Evolutionary conservation across 2,797 vertebrate species (phyloP), one percentile per base, ranked within the genome.

Genomic region (Linurgus olivaceus): DNA sequence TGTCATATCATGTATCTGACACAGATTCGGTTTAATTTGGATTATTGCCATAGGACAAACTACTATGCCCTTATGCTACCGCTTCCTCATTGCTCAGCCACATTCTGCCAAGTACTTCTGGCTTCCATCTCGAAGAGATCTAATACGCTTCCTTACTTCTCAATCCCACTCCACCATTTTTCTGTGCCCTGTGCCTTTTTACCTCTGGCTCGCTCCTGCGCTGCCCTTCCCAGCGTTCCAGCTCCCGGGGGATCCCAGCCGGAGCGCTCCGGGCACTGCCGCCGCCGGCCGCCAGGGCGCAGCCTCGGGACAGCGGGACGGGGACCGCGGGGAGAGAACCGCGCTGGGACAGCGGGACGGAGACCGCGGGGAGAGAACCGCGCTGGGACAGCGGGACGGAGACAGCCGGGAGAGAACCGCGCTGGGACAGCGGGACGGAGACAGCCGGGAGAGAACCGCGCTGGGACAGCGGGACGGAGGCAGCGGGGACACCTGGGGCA

Each of bases 241-340:
- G 1, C 19, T 42, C 19, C 45, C 25, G 7, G 10, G 9, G 2
- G 7, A 42, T 7, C 4, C 11, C 13, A 3, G 1, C 3, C 4
- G 38, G 38, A 40, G 38, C 38, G 38, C 38, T 40, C 38, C n/a
- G 6, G 20, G 28, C 31, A 20, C 52, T 37, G 79, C 38, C 16
- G 11, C 42, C 44, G 40, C 45, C 16, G 9, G 33, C 67, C 80
- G 15, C 86, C 33, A 91, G 90, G 61, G 88, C 2, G 68, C 86
- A 21, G 1, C 59, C 40, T 70, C 7, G 37, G 16, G 21, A 51
- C 47, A 31, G 45, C 25, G 26, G 52, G 62, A 45, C 7, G 8
- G 61, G 17, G 33, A 12, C 25, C 6, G 33, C 3, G n/a, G 17
- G 35, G 35, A 16, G 11, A 37, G 37, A 37, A 38, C 38, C 38